Conservation (phyloP, 2,888 invertebrate genomes). For the Bembecia ichneumoniformis region DNA sequence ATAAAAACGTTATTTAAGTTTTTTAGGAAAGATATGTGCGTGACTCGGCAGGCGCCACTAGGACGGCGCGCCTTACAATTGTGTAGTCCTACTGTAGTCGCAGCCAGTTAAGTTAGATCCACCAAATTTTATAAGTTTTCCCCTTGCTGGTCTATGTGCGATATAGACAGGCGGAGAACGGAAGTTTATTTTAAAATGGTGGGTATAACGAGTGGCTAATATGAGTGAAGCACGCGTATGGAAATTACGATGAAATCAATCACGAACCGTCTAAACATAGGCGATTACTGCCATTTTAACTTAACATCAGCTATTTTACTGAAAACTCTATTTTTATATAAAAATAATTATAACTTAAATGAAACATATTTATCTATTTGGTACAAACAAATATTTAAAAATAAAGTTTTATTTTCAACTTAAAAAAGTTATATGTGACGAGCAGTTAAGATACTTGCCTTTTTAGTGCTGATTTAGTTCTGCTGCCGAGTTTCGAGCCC, state of each 20-base stretch:
- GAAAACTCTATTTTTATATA: no score
- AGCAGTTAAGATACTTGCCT: no score
- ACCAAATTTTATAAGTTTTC: constrained; percentile 24
- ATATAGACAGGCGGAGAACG: constrained; percentile 14
- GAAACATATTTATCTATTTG: no score
- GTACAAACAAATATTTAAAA: no score
- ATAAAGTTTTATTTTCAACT: no score
- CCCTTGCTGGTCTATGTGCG: constrained; percentile 14
- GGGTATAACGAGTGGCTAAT: constrained; percentile 60
- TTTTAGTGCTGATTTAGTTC: no score
- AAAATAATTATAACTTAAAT: no score
- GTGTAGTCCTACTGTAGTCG: constrained; percentile 53
- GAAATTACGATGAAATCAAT: constrained; percentile 70
- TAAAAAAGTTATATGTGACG: no score
- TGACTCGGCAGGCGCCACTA: constrained; percentile 68
- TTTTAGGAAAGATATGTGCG: constrained; percentile 61
- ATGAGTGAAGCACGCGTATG: constrained; percentile 67
- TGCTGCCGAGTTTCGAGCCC: no score
- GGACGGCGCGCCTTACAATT: constrained; percentile 57
- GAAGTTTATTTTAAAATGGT: constrained; percentile 31
- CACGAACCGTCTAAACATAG: constrained; percentile 60
- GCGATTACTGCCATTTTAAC: constrained; percentile 5
- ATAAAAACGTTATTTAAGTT: no score
- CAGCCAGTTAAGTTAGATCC: constrained; percentile 36
- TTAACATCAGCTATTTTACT: no score